Percentiles rank a stretch among this genome's conserved stretches.
phyloP scores from a whole-genome alignment of 53 echinoderm and acorn worm species.

The Echinometra lucunter region DNA sequence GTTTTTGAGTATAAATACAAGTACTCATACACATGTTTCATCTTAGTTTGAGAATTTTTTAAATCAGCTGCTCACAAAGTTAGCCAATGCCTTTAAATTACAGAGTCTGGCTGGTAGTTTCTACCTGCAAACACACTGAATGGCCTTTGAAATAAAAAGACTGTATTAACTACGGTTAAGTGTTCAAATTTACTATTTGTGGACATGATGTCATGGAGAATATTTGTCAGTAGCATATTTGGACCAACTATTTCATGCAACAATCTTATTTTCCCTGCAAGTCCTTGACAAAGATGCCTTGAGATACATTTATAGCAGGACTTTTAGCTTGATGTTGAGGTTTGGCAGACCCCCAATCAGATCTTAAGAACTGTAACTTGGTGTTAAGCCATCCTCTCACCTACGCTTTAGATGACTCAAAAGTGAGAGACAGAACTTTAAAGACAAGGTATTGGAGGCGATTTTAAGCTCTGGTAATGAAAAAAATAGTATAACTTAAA shows the following conservation, averaged over 20 bases:
- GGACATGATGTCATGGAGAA: not conserved
- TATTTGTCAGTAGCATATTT: not conserved
- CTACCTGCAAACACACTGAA: not conserved
- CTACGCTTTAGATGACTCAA: constrained; percentile 12
- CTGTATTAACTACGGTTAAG: not conserved
- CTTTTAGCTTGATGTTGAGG: not conserved
- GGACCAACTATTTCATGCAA: not conserved
- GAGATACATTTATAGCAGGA: constrained; percentile 7
- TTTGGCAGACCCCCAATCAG: constrained; percentile 37
- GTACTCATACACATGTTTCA: no score
- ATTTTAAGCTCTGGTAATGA: not conserved
- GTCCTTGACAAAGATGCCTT: constrained; percentile 19
- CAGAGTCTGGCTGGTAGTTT: not conserved
- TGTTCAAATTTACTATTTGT: not conserved
- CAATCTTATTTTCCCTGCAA: not conserved
- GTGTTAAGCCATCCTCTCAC: constrained; percentile 14
- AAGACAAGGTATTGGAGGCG: not conserved
- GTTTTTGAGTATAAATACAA: no score
- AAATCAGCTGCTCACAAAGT: no score
- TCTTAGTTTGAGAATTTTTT: no score
- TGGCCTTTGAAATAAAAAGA: not conserved
- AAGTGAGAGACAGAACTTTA: not conserved
- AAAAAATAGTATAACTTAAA: not conserved
- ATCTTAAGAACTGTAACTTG: not conserved
- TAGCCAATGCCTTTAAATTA: no score